Conservation (phyloP, 2,797 vertebrate species). For the Urosaurus nigricauda region DNA sequence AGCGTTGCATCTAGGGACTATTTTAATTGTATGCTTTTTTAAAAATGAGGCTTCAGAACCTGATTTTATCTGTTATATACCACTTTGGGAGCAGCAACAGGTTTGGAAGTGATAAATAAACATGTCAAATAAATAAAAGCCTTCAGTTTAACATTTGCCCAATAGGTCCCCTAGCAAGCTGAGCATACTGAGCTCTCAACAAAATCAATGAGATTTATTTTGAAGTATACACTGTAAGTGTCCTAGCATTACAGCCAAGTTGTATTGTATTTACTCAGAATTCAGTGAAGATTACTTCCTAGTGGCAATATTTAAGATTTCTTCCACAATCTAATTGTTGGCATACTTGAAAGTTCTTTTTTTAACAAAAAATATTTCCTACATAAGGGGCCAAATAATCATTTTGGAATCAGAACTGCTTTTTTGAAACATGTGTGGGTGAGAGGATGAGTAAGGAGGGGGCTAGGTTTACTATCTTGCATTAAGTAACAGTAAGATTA, state of each 20-base stretch:
- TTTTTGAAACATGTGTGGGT: slow-evolving; percentile 33
- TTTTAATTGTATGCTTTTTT: too few relatives aligned
- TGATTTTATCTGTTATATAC: too few relatives aligned
- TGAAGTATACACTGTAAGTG: neutral
- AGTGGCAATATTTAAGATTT: neutral
- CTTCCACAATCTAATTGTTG: slow-evolving; percentile 9
- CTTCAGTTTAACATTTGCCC: neutral
- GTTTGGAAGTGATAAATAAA: too few relatives aligned
- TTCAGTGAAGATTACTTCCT: neutral
- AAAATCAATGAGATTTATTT: slow-evolving; percentile 5
- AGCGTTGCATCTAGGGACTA: too few relatives aligned
- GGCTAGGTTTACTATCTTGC: slow-evolving; percentile 21
- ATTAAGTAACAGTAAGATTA: slow-evolving; percentile 28
- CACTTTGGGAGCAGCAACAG: too few relatives aligned
- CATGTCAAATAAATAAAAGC: too few relatives aligned
- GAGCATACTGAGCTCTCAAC: neutral
- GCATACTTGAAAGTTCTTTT: slow-evolving; percentile 45
- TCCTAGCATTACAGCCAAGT: neutral
- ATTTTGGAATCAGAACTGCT: slow-evolving; percentile 35
- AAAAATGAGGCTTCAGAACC: too few relatives aligned
- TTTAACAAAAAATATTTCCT: slow-evolving; percentile 12
- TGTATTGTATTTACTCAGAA: neutral
- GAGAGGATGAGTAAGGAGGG: neutral
- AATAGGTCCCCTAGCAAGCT: neutral
- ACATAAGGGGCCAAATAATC: slow-evolving; percentile 29